Conservation (phyloP, 2,888 invertebrate species). For the Polymixis flavicincta region DNA sequence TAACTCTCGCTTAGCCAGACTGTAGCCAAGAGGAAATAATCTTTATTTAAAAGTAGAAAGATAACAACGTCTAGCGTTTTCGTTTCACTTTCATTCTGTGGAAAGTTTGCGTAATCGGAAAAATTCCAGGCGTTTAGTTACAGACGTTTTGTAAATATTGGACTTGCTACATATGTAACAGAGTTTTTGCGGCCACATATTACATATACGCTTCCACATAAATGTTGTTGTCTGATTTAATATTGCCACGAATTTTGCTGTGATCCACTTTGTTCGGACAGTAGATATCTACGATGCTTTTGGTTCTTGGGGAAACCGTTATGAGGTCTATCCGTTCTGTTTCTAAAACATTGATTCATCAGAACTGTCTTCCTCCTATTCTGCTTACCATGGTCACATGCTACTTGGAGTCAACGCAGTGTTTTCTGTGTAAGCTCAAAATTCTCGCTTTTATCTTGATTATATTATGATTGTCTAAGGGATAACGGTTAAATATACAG, state of each 20-base stretch:
- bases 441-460: neutral
- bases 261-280: neutral
- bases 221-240: constrained; percentile 9
- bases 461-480: neutral
- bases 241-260: neutral
- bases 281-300: neutral
- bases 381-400: neutral
- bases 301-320: neutral
- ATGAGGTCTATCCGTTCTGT: neutral
- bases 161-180: constrained; percentile 3
- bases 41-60: constrained; percentile 13
- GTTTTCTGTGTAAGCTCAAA: neutral
- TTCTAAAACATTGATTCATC: neutral
- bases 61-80: neutral
- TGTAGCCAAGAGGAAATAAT: constrained; percentile 24
- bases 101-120: constrained; percentile 39
- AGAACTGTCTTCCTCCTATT: neutral
- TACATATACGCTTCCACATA: too few species aligned
- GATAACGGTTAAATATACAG: neutral
- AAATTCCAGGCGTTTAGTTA: constrained; percentile 21
- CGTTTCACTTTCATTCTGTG: constrained; percentile 20
- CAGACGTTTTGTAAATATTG: constrained; percentile 40
- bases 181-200: neutral
- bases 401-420: neutral
- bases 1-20: constrained; percentile 4